phyloP scores from a whole-genome alignment of 2,113 vertebrate species.

The Jaculus jaculus region DNA sequence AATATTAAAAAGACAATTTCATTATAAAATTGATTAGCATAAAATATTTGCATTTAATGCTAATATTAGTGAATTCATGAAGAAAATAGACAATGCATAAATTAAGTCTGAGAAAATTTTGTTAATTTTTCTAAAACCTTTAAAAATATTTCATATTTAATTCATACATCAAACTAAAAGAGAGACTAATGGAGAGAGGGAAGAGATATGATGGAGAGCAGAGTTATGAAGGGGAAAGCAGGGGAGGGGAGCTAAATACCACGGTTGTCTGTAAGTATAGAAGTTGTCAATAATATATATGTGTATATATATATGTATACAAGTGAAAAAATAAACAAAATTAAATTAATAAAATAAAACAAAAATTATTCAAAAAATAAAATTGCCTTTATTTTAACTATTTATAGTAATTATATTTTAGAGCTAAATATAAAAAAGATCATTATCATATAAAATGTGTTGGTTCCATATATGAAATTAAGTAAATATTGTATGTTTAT shows the following conservation, averaged over 20 bases:
- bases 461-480: background rate
- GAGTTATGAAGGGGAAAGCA: too few relatives aligned
- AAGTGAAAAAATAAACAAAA: too few relatives aligned
- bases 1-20: background rate
- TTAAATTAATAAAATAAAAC: too few relatives aligned
- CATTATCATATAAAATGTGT: background rate
- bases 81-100: conserved; percentile 10
- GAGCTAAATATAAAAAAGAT: background rate
- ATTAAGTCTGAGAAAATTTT: background rate
- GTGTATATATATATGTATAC: too few relatives aligned
- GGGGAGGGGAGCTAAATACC: too few relatives aligned
- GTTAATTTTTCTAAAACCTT: conserved; percentile 1
- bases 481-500: background rate
- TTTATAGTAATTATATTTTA: background rate
- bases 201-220: too few relatives aligned
- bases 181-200: too few relatives aligned
- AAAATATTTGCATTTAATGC: background rate
- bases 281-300: too few relatives aligned
- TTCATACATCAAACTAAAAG: too few relatives aligned
- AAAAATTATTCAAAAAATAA: background rate
- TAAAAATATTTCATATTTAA: background rate
- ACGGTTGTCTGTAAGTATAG: too few relatives aligned
- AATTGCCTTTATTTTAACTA: background rate
- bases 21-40: background rate
- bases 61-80: background rate